Evolutionary conservation across 2,113 vertebrate genomes (phyloP), one percentile per base, ranked within the genome.

Genomic region (Cyprinodon brontotheroides): DNA sequence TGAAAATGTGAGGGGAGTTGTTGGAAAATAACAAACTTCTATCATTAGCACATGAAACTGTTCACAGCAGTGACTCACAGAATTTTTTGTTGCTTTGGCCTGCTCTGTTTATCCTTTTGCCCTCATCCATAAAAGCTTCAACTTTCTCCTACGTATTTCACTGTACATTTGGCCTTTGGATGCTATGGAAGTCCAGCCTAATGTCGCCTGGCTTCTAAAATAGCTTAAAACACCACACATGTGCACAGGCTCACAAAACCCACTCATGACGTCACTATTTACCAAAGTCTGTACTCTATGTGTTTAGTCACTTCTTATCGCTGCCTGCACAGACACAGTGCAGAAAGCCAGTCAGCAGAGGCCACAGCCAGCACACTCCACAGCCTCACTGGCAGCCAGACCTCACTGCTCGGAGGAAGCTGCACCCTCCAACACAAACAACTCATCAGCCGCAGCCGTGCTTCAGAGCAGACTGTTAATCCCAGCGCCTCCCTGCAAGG

Each of bases 391-490:
- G 86, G 86, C 87, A 77, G 79, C 79, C 74, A 77, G 76, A 79
- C 76, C 86, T 78, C 59, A 64, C 81, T 60, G 67, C 65, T 22
- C 74, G 45, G 82, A 89, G 89, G 87, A 91, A 91, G 82, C 86
- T 89, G 84, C 88, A 57, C 83, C 89, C 86, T 79, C 75, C 86
- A 91, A 91, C 77, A 89, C 80, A 93, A 91, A 92, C 92, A 92
- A 77, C 59, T 76, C 79, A 72, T 79, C 83, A 86, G 77, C 87
- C 83, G 53, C 84, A 50, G 82, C 85, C 79, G 70, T 41, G 68
- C 78, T 79, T 70, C 75, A 62, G 50, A 29, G 57, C 82, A 43
- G 41, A 62, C 78, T 73, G 79, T 82, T 86, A 85, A 90, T 91
- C 86, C 78, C 12, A 17, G 78, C 70, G 64, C 84, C 89, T 83